A percentile compares a stretch with the other conserved stretches of the same genome.
Evolutionary conservation across 2,797 vertebrate genomes (phyloP).

Genomic region (Microctenopoma stevenorrisi): DNA sequence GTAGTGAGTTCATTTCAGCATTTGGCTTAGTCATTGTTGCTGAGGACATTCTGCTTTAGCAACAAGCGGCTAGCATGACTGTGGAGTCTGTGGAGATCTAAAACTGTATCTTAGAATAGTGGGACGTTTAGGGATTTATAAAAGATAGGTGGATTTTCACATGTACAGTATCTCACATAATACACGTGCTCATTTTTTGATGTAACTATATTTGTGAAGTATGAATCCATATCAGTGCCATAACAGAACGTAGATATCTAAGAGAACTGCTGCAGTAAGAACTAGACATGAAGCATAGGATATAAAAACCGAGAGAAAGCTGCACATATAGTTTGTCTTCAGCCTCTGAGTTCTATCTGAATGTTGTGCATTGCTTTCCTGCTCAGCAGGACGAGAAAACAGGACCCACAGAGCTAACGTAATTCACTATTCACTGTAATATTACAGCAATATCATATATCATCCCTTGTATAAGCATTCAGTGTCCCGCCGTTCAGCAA

Average conservation of each 20-base stretch:
- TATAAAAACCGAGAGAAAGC: conserved; percentile 19
- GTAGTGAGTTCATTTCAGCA: neutral
- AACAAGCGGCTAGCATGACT: neutral
- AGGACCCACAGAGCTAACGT: conserved; percentile 17
- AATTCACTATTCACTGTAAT: conserved; percentile 60
- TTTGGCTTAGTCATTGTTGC: neutral
- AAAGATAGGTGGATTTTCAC: neutral
- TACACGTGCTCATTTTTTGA: conserved; percentile 4
- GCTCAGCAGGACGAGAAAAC: conserved; percentile 48
- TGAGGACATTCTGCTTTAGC: neutral
- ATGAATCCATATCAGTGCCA: conserved; percentile 25
- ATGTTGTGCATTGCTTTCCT: conserved; percentile 37
- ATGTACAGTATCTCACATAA: neutral
- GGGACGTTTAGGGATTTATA: neutral
- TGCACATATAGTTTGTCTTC: conserved; percentile 19
- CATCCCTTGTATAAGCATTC: conserved; percentile 44
- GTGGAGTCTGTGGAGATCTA: neutral
- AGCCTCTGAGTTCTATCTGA: conserved; percentile 24
- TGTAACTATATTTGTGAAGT: conserved; percentile 12
- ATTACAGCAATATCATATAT: conserved; percentile 64
- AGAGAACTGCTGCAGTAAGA: conserved; percentile 54
- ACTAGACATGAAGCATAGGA: conserved; percentile 28
- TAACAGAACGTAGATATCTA: conserved; percentile 48
- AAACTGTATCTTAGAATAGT: too few species aligned
- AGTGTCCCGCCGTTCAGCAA: conserved; percentile 57